Evolutionary conservation across 1,140 invertebrate genomes (phyloP), one percentile per base, ranked within the genome.

Genomic region (Trichomalopsis sarcophagae): DNA sequence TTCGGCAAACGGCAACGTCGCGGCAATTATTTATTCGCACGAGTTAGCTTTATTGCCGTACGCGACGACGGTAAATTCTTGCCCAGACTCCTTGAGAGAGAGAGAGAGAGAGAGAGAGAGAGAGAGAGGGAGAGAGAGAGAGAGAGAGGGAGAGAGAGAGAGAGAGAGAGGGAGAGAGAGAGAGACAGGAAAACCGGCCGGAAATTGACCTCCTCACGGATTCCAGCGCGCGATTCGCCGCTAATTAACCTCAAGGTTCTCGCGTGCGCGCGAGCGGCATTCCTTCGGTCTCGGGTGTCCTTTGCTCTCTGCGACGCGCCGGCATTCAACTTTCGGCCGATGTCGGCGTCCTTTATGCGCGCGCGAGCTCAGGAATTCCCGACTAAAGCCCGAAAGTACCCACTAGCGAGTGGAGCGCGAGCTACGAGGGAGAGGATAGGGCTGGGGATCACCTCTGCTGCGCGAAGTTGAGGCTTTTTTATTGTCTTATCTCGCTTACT

Each of bases 161-260:
- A 36, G 47, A 47, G 27, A 33, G 33, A 2, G 2, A 0, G n/a
- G 23, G 47, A 47, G 33, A 0, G 33, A 36, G 33, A 36, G 33
- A 36, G 2, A 1, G n/a, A 36, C 27, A 68, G 81, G 50, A 68
- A 77, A 55, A 82, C 4, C 27, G 68, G 75, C 40, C 66, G 69
- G 62, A 76, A 85, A 85, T 85, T 85, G 69, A 81, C 71, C 84
- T 81, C 78, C 55, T 81, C 78, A 55, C 50, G 82, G 66, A 84
- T 78, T 84, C 82, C 55, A 73, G 66, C 7, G 27, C 47, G 17
- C 75, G 62, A 78, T 73, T 84, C 78, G 69, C 27, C 55, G 44
- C 84, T 85, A 85, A 85, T 85, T 85, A 85, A 85, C 84, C 73
- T 69, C 71, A 77, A 80, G 68, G 30, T 68, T 84, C 55, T 50